Evolutionary conservation across 2,888 invertebrate genomes (phyloP), one percentile per base, ranked within the genome.

Genomic region (Cancer borealis): DNA sequence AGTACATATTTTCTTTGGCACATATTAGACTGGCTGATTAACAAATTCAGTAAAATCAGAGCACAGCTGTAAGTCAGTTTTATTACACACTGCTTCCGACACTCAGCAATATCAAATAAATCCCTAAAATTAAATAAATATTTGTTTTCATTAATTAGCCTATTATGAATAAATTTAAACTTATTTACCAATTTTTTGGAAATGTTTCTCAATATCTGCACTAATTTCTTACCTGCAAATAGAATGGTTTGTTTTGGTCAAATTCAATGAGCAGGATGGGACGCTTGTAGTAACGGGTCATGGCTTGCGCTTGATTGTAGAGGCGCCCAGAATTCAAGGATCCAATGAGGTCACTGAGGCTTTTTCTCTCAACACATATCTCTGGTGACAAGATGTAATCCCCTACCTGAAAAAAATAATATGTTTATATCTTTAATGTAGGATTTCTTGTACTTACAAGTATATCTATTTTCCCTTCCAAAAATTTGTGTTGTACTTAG

Each of bases 351-450:
- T 96, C 96, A 93, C 96, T 96, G 21, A 96, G 92, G 46, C 95
- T 95, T 97, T 99, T 99, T 92, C 99, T 97, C 97, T 99, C 99
- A 30, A 99, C 98, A 96, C 99, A 99, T 96, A 99, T 98, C 45
- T 99, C 99, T 0, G 99, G 99, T 0, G 99, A 99, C 26, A 99
- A 97, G 96, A 99, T 99, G 96, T 99, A 99, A 97, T 99, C 99
- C 0, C 99, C 99, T 95, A 99, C 98, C 98, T 95, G 88, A 8
- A 92, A 95, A 84, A 93, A 89, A 89, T 47, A 84, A 26, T 60
- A 79, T 39, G 54, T 6, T 6, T 14, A 90, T n/a, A 30, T n/a
- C 6, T 49, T 54, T 49, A 46, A 47, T 90, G 54, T n/a, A 54
- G 10, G 45, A 4, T 47, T 49, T 45, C 14, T 88, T 30, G 12